These are phyloP conservation scores for Homalodisca vitripennis DNA, from an alignment of 1,140 invertebrate species.

Conservation along the genomic window DNA sequence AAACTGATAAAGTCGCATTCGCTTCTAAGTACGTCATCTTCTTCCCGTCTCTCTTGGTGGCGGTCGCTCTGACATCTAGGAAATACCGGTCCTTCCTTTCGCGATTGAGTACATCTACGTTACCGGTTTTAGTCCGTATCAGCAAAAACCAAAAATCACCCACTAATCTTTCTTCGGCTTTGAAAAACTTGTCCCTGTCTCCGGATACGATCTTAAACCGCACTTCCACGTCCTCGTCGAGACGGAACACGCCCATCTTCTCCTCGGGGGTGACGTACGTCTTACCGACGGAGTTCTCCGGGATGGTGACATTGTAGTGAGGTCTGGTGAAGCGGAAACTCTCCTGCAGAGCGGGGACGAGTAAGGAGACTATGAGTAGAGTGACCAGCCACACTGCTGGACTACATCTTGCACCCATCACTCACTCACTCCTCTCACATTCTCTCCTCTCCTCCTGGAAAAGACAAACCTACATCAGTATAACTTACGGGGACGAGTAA, in stretches of 20 bases:
- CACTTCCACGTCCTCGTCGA: conserved; percentile 60
- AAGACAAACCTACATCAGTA: too few species aligned
- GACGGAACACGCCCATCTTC: conserved; percentile 65
- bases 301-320: conserved; percentile 86
- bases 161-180: conserved; percentile 80
- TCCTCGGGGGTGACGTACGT: conserved; percentile 67
- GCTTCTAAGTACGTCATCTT: conserved; percentile 59
- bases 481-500: too few species aligned
- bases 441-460: conserved; percentile 13
- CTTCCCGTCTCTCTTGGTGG: conserved; percentile 57
- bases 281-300: conserved; percentile 88
- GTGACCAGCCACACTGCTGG: conserved; percentile 1
- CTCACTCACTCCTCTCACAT: not conserved
- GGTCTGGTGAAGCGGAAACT: conserved; percentile 66
- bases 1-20: conserved; percentile 73
- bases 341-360: not conserved
- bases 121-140: conserved; percentile 81
- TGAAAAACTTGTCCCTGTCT: conserved; percentile 88
- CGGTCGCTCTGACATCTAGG: conserved; percentile 76
- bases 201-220: conserved; percentile 81
- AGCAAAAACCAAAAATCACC: conserved; percentile 93
- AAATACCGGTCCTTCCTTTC: conserved; percentile 84
- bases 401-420: conserved; percentile 25
- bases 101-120: conserved; percentile 82
- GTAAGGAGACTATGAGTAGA: not conserved